Evolutionary conservation across 2,797 vertebrate genomes (phyloP).

Genomic region (Manis pentadactyla): DNA sequence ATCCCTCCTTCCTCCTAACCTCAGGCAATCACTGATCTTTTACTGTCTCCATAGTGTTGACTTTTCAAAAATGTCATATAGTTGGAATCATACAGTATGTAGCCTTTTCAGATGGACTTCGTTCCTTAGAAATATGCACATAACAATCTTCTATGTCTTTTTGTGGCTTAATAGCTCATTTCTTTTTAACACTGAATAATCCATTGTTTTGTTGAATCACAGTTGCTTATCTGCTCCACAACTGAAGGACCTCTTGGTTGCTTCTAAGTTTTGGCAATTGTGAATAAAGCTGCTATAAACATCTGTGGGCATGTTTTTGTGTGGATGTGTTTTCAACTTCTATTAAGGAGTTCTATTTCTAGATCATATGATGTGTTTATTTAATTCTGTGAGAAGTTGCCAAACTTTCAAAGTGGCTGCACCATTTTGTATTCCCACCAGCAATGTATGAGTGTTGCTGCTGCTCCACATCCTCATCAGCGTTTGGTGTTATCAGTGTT

Average conservation of each 20-base stretch:
- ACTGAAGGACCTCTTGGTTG: not conserved
- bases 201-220: not conserved
- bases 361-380: not conserved
- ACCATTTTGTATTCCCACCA: not conserved
- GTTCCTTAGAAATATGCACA: not conserved
- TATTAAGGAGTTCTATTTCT: not conserved
- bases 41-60: not conserved
- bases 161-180: not conserved
- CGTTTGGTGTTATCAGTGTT: not conserved
- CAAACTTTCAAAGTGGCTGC: not conserved
- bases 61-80: not conserved
- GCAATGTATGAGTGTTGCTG: not conserved
- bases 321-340: not conserved
- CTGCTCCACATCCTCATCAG: not conserved
- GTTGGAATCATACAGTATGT: not conserved
- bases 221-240: not conserved
- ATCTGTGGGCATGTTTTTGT: not conserved
- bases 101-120: not conserved
- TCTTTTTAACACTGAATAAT: slow-evolving; percentile 12
- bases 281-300: not conserved
- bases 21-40: not conserved
- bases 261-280: not conserved
- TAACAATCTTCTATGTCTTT: not conserved
- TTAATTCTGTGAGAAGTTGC: not conserved
- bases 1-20: not conserved